These are phyloP conservation scores for Macrostomum cliftonense DNA, from an alignment of 2,888 invertebrate species.

Conservation along the genomic window DNA sequence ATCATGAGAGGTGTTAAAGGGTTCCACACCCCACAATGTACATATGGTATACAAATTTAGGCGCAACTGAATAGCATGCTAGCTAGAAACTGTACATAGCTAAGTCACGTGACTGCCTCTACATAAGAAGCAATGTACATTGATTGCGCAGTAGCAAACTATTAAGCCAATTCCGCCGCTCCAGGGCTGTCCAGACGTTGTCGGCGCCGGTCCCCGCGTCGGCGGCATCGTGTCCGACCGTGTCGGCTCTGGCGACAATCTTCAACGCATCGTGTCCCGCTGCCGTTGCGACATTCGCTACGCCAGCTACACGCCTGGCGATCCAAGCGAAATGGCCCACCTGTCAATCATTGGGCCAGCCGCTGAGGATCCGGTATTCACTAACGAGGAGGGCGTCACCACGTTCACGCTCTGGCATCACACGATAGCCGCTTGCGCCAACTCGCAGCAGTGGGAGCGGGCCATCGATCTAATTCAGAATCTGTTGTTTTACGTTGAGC, in stretches of 20 bases:
- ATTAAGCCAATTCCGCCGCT: too few species aligned
- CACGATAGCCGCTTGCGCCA: slow-evolving; percentile 90
- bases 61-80: too few species aligned
- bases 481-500: slow-evolving; percentile 81
- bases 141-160: too few species aligned
- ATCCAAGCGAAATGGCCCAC: slow-evolving; percentile 46
- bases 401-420: slow-evolving; percentile 94
- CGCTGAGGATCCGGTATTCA: slow-evolving; percentile 44
- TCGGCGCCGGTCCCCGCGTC: slow-evolving; percentile 76
- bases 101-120: too few species aligned
- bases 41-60: too few species aligned
- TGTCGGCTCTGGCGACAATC: slow-evolving; percentile 53
- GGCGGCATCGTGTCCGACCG: slow-evolving; percentile 84
- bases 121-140: too few species aligned
- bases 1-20: too few species aligned
- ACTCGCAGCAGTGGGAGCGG: slow-evolving; percentile 79
- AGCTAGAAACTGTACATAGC: too few species aligned
- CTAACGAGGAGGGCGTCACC: slow-evolving; percentile 69
- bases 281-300: slow-evolving; percentile 97
- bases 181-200: slow-evolving; percentile 30
- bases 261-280: slow-evolving; percentile 85
- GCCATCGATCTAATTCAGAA: slow-evolving; percentile 92
- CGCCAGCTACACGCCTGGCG: slow-evolving; percentile 70
- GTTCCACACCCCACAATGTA: too few species aligned
- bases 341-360: slow-evolving; percentile 44